phyloP scores from a whole-genome alignment of 2,797 vertebrate genomes.

The Acomys russatus region DNA sequence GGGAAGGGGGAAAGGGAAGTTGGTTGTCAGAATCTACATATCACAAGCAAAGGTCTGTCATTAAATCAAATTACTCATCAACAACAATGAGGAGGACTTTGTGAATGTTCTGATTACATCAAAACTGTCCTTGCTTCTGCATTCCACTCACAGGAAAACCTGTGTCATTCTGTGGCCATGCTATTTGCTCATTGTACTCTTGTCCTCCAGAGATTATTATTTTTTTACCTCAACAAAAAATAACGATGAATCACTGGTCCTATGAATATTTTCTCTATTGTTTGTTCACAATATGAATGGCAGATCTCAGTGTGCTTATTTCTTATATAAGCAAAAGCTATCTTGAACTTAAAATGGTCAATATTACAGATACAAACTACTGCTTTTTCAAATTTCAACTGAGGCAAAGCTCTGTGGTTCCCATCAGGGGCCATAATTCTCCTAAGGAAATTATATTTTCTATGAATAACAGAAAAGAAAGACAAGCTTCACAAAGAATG shows the following conservation, averaged over 20 bases:
- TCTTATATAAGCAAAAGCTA: conserved; percentile 61
- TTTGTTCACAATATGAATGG: conserved; percentile 68
- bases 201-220: conserved; percentile 70
- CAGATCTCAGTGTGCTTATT: conserved; percentile 64
- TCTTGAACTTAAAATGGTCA: conserved; percentile 55
- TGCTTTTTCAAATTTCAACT: conserved; percentile 51
- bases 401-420: background rate
- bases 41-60: conserved; percentile 70
- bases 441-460: background rate
- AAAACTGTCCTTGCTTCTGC: conserved; percentile 80
- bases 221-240: conserved; percentile 78
- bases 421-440: conserved; percentile 29
- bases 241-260: conserved; percentile 84
- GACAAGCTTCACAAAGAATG: conserved; percentile 28
- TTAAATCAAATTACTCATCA: conserved; percentile 82
- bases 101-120: conserved; percentile 75
- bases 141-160: conserved; percentile 64
- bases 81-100: conserved; percentile 76
- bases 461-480: background rate
- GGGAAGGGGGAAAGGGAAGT: background rate
- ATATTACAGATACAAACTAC: conserved; percentile 1
- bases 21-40: conserved; percentile 41
- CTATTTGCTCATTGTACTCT: conserved; percentile 69
- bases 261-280: conserved; percentile 78
- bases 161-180: conserved; percentile 73